A percentile compares a stretch with the other conserved stretches of the same genome.
These are phyloP conservation scores for Aphelenchoides avenae DNA, from an alignment of 1,140 invertebrate genomes.

Conservation along the genomic window DNA sequence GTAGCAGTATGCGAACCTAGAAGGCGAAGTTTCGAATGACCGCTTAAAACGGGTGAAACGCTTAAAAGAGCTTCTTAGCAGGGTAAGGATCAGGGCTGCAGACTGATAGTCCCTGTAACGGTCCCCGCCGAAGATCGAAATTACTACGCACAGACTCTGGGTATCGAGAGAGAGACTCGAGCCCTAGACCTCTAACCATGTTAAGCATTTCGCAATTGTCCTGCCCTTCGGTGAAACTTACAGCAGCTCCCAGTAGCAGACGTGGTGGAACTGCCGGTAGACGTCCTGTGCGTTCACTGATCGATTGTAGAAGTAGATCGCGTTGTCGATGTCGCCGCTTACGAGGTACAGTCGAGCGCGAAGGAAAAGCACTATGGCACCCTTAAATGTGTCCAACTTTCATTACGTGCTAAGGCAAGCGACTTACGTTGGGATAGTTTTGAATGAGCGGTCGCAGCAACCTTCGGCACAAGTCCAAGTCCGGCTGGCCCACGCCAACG, in stretches of 20 bases:
- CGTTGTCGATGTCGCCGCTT: conserved; percentile 71
- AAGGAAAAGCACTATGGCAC: conserved; percentile 87
- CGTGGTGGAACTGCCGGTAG: conserved; percentile 88
- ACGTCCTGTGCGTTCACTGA: conserved; percentile 78
- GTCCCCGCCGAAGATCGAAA: no score
- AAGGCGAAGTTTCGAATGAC: conserved; percentile 10
- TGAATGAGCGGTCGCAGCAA: conserved; percentile 37
- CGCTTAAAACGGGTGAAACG: neutral
- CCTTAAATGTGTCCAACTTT: conserved; percentile 61
- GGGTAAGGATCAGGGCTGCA: no score
- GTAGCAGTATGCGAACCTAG: conserved; percentile 65
- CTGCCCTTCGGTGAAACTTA: conserved; percentile 63
- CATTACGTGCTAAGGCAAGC: neutral
- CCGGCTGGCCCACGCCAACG: conserved; percentile 48
- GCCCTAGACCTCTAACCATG: no score
- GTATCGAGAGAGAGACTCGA: no score
- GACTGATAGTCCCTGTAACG: no score
- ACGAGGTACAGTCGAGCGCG: conserved; percentile 78
- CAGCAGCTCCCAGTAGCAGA: conserved; percentile 91
- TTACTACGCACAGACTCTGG: no score
- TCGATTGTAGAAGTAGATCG: conserved; percentile 73
- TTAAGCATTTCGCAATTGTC: no score
- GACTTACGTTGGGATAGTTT: conserved; percentile 51
- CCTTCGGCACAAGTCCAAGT: conserved; percentile 40
- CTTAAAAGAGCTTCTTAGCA: no score